Conservation (phyloP, 2,113 vertebrate genomes). For the Stegastes partitus region DNA sequence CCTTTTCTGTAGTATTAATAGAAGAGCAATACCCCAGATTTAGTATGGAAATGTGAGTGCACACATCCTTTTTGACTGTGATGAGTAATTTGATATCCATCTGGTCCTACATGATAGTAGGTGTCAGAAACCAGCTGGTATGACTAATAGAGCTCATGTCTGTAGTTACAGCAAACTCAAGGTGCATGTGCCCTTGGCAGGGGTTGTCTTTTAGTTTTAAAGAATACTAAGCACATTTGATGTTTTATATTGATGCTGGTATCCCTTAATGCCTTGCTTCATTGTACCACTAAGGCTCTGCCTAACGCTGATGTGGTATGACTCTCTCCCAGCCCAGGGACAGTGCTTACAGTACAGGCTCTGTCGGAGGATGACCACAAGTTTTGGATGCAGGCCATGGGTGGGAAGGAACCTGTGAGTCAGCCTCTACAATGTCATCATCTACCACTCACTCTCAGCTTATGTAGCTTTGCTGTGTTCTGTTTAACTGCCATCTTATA, state of each 20-base stretch:
- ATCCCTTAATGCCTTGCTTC: background rate
- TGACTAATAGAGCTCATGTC: conserved; percentile 37
- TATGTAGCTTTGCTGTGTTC: background rate
- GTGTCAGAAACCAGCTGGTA: conserved; percentile 36
- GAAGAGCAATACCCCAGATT: conserved; percentile 59
- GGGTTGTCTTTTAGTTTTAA: background rate
- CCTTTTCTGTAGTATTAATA: conserved; percentile 70
- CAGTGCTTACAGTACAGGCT: conserved; percentile 91
- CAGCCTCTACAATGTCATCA: conserved; percentile 53
- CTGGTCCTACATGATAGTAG: conserved; percentile 24
- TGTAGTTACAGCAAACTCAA: conserved; percentile 28
- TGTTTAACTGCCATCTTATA: conserved; percentile 13
- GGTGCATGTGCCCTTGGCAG: conserved; percentile 16
- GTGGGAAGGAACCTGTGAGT: conserved; percentile 96
- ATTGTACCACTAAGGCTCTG: background rate
- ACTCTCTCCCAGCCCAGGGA: conserved; percentile 87
- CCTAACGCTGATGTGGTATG: conserved; percentile 35
- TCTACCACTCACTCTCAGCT: conserved; percentile 22
- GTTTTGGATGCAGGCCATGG: conserved; percentile 96
- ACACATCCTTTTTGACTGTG: conserved; percentile 41
- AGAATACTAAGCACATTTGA: background rate
- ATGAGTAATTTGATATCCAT: conserved; percentile 59
- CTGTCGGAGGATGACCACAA: conserved; percentile 95
- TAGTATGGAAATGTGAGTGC: conserved; percentile 60
- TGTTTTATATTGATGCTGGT: conserved; percentile 13